Base-by-base conservation (phyloP, 1,140 invertebrate genomes). In the Temnothorax longispinosus region DNA sequence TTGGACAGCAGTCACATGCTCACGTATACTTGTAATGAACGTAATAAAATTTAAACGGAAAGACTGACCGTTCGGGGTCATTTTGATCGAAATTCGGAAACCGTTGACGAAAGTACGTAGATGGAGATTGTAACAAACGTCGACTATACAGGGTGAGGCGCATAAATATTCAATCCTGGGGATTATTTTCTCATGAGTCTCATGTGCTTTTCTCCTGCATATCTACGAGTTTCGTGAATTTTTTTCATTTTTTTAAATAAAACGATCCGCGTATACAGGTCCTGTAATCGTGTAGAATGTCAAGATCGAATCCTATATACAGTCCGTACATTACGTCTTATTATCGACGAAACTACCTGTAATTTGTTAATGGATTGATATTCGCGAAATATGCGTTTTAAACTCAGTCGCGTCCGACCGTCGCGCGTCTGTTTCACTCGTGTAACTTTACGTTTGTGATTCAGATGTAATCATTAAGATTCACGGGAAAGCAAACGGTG, bases 61-160 rank as follows among this genome's bases (percentile, higher is more conserved):
- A 95, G 94, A 95, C 94, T 95, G 94, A 95, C 90, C 89, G 85
- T 92, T 91, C 89, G 94, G 94, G 94, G 94, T 94, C 94, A 94
- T 92, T 93, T 93, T 60, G 72, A 90, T 90, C 44, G 18, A 89
- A 91, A 88, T 88, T 88, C 38, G 69, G 69, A 87, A 89, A 89
- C 64, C 71, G 72, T 86, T 69, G 76, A 88, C 85, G 62, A 13
- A 84, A 21, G 13, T 76, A 80, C n/a, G 35, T 91, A 76, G 41
- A 65, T 69, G 6, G 21, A 76, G 13, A 65, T 47, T 13, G 13
- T 85, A 74, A 52, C 74, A 38, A 54, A 65, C 13, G n/a, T 89
- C 60, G 58, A 21, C 75, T 77, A 82, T 60, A 84, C 80, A 84
- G 80, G 54, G 80, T 84, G 78, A 81, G 50, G 65, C 38, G 50